These are phyloP conservation scores for Mobula hypostoma DNA, from an alignment of 2,113 vertebrate genomes.

Conservation along the genomic window DNA sequence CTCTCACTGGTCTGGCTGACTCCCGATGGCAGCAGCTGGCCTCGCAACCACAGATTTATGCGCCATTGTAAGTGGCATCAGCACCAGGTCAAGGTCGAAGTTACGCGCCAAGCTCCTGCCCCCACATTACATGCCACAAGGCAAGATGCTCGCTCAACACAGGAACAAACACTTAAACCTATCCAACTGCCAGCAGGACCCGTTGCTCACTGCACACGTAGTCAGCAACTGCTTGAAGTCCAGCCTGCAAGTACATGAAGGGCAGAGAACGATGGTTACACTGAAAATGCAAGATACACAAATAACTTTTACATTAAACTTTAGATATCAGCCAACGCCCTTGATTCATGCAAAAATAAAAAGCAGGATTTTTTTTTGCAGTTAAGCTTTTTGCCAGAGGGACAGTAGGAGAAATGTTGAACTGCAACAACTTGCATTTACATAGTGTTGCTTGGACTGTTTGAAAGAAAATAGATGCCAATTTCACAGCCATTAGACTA, in stretches of 20 bases:
- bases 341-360: neutral
- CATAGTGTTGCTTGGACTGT: neutral
- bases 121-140: neutral
- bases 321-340: neutral
- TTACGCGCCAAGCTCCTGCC: neutral
- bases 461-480: neutral
- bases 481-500: no score
- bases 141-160: neutral
- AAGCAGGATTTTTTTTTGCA: neutral
- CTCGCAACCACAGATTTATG: neutral
- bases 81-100: neutral
- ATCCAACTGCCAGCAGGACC: neutral
- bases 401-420: no score
- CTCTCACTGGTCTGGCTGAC: neutral
- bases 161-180: neutral
- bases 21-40: neutral
- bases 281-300: neutral
- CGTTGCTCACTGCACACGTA: neutral
- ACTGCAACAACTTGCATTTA: no score
- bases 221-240: neutral
- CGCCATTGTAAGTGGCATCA: neutral
- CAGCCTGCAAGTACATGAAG: constrained; percentile 24
- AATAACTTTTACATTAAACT: neutral
- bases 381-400: neutral
- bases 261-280: constrained; percentile 15